phyloP scores from a whole-genome alignment of 2,113 vertebrate genomes.

The Centrocercus urophasianus region DNA sequence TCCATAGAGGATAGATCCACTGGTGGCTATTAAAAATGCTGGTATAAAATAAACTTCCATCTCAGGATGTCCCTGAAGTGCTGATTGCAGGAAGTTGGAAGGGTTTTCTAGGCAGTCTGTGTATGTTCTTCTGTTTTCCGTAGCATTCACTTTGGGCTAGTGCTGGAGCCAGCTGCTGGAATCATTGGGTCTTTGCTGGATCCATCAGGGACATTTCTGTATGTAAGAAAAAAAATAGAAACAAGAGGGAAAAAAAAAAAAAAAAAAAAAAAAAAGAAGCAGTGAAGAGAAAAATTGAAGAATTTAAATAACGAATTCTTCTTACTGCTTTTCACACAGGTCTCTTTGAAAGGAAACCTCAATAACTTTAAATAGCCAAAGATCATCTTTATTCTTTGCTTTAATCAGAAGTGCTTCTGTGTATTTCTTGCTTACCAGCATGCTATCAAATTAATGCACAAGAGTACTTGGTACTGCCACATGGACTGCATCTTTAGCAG shows the following conservation, averaged over 20 bases:
- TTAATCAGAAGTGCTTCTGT: background rate
- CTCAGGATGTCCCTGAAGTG: slow-evolving; percentile 22
- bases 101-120: background rate
- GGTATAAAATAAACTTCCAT: slow-evolving; percentile 19
- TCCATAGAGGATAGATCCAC: slow-evolving; percentile 25
- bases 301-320: background rate
- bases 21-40: background rate
- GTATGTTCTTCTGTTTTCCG: background rate
- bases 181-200: background rate
- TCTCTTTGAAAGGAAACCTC: background rate
- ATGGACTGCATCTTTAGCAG: background rate
- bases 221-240: background rate
- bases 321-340: background rate
- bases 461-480: background rate
- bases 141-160: background rate
- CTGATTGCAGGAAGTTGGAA: background rate
- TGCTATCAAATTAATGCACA: background rate
- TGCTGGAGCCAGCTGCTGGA: background rate
- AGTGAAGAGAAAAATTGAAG: background rate
- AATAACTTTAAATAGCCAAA: background rate
- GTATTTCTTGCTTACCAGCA: background rate
- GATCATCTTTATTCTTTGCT: background rate
- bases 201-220: background rate
- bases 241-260: background rate
- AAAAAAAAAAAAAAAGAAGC: background rate